Conservation (phyloP, 2,888 invertebrate species). For the Eupithecia vulgata region DNA sequence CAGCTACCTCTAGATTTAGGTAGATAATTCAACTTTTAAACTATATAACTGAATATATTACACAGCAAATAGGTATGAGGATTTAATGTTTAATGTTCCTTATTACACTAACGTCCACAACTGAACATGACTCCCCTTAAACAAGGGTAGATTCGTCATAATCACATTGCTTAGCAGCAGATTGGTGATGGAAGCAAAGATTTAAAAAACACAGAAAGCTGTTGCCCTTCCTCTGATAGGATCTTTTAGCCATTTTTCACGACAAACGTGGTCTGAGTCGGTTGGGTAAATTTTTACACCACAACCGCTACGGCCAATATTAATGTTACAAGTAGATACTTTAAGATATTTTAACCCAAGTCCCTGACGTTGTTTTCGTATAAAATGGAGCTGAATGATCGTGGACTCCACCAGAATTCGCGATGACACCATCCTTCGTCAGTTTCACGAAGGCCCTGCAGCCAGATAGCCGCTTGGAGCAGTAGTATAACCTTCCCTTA, state of each 20-base stretch:
- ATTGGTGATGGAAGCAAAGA: too few relatives aligned
- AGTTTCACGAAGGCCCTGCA: constrained; percentile 59
- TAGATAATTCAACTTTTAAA: too few relatives aligned
- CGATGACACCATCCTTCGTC: constrained; percentile 41
- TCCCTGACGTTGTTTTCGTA: neutral
- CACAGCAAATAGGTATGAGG: too few relatives aligned
- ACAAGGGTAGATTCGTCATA: too few relatives aligned
- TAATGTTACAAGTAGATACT: neutral
- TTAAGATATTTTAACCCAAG: constrained; percentile 7
- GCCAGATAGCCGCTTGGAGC: constrained; percentile 21
- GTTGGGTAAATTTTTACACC: neutral
- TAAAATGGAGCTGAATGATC: constrained; percentile 47
- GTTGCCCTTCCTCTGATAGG: neutral
- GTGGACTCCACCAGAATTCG: constrained; percentile 45
- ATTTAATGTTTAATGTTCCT: too few relatives aligned
- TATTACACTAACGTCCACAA: too few relatives aligned
- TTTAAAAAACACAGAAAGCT: neutral
- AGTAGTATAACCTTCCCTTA: constrained; percentile 7
- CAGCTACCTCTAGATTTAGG: too few relatives aligned
- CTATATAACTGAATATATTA: too few relatives aligned
- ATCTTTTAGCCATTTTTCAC: too few relatives aligned
- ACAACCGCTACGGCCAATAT: neutral
- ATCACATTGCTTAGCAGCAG: too few relatives aligned
- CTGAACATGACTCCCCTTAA: neutral
- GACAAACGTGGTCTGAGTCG: neutral